These are phyloP conservation scores for Acanthurus leucopareius DNA, from an alignment of 2,797 vertebrate species.

Conservation along the genomic window DNA sequence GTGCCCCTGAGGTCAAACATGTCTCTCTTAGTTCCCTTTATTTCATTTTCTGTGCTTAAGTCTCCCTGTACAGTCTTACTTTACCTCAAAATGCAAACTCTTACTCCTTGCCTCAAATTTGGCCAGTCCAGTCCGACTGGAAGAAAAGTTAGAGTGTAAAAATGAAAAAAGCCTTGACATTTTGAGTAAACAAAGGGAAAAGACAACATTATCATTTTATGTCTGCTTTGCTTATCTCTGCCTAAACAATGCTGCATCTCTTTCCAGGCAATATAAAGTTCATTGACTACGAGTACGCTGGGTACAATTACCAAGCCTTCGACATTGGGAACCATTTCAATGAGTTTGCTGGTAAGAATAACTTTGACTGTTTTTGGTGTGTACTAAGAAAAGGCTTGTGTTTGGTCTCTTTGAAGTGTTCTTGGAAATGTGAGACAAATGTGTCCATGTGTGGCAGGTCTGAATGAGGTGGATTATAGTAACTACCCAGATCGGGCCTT, in stretches of 20 bases:
- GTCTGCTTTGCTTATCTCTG: constrained; percentile 35
- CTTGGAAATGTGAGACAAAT: not conserved
- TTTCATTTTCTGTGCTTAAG: constrained; percentile 20
- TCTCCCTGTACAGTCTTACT: constrained; percentile 34
- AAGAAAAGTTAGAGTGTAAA: constrained; percentile 53
- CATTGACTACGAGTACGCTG: constrained; percentile 99
- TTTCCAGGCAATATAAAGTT: constrained; percentile 94
- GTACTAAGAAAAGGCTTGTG: not conserved
- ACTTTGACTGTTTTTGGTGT: not conserved
- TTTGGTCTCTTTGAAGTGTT: not conserved
- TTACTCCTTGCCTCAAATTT: constrained; percentile 72
- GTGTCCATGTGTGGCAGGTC: constrained; percentile 81
- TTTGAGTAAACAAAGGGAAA: constrained; percentile 78
- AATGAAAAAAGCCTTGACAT: constrained; percentile 67
- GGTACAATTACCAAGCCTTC: constrained; percentile 99
- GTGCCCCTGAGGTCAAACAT: not conserved
- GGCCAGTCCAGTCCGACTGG: constrained; percentile 56
- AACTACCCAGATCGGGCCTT: constrained; percentile 91
- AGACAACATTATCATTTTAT: constrained; percentile 76
- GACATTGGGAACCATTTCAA: constrained; percentile 99
- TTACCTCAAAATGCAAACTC: constrained; percentile 86
- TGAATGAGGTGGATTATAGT: constrained; percentile 97
- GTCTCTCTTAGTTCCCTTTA: constrained; percentile 10
- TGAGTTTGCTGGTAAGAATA: constrained; percentile 94
- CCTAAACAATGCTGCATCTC: constrained; percentile 81